A percentile compares a stretch with the other conserved stretches of the same genome.
phyloP scores from a whole-genome alignment of 2,888 invertebrate genomes.

The Caenorhabditis drosophilae region DNA sequence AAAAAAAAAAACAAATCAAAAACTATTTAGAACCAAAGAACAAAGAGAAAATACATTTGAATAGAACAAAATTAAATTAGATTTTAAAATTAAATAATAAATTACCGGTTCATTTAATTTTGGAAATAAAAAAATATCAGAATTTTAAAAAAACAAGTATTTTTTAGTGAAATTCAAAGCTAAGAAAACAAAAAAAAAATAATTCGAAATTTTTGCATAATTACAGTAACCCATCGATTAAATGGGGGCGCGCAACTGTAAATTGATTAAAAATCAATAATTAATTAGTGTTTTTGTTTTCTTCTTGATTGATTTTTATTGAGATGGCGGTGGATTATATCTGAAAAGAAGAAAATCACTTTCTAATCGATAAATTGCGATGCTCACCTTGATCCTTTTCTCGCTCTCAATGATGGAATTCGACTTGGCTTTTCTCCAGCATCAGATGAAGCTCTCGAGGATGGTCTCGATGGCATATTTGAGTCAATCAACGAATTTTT shows the following conservation, averaged over 20 bases:
- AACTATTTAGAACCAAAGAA: no score
- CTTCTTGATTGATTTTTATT: no score
- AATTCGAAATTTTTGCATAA: background rate
- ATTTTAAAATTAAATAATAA: background rate
- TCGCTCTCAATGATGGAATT: slow-evolving; percentile 61
- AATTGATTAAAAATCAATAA: background rate
- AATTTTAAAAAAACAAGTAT: background rate
- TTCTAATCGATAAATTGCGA: background rate
- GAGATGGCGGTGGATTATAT: slow-evolving; percentile 25
- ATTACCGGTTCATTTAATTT: background rate
- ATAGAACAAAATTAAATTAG: no score
- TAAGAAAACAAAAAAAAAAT: background rate
- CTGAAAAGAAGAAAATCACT: slow-evolving; percentile 2
- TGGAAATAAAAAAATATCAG: background rate
- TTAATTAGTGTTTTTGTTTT: background rate
- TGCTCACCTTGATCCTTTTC: slow-evolving; percentile 37
- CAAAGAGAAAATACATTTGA: no score
- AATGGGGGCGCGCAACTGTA: slow-evolving; percentile 30
- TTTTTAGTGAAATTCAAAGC: background rate
- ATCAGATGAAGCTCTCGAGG: slow-evolving; percentile 50
- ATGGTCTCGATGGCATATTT: slow-evolving; percentile 38
- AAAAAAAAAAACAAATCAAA: no score
- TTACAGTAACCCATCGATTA: slow-evolving; percentile 8
- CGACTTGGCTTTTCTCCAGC: slow-evolving; percentile 51
- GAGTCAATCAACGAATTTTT: slow-evolving; percentile 29